A percentile compares a stretch with the other conserved stretches of the same genome.
Conservation (phyloP, 2,888 invertebrate genomes). For the Heliconius hortense region DNA sequence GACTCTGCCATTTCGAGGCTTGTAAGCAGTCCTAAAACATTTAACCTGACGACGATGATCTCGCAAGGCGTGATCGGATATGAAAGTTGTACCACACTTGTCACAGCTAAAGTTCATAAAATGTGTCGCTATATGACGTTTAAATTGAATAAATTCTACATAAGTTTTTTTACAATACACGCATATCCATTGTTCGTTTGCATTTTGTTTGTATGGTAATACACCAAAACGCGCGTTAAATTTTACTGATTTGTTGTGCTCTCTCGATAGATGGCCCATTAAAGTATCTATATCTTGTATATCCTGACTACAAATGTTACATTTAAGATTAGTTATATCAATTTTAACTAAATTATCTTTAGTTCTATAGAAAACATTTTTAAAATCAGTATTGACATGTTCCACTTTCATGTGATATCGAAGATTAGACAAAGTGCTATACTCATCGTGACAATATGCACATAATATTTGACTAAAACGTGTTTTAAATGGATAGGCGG, state of each 20-base stretch:
- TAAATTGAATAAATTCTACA: constrained; percentile 63
- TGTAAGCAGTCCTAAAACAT: constrained; percentile 69
- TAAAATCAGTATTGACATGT: constrained; percentile 64
- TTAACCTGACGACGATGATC: constrained; percentile 73
- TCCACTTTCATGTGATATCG: constrained; percentile 66
- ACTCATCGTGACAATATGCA: constrained; percentile 70
- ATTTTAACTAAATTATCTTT: constrained; percentile 73
- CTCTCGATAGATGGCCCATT: constrained; percentile 66
- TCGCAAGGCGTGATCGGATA: constrained; percentile 68
- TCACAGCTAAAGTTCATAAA: constrained; percentile 73
- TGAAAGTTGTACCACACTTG: constrained; percentile 71
- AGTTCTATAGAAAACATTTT: constrained; percentile 71
- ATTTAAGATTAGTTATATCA: constrained; percentile 71
- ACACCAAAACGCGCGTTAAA: constrained; percentile 71
- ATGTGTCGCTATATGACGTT: constrained; percentile 69
- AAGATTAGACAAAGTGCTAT: constrained; percentile 58
- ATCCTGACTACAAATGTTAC: constrained; percentile 63
- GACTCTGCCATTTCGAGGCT: constrained; percentile 68
- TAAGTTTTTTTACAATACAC: constrained; percentile 67
- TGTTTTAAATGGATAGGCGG: constrained; percentile 74
- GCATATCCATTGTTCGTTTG: constrained; percentile 61
- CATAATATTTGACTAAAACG: constrained; percentile 73
- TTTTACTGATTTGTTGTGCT: constrained; percentile 68
- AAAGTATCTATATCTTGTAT: constrained; percentile 64
- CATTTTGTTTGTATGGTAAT: constrained; percentile 67